phyloP scores from a whole-genome alignment of 1,140 invertebrate species.

The Paramacrobiotus metropolitanus region DNA sequence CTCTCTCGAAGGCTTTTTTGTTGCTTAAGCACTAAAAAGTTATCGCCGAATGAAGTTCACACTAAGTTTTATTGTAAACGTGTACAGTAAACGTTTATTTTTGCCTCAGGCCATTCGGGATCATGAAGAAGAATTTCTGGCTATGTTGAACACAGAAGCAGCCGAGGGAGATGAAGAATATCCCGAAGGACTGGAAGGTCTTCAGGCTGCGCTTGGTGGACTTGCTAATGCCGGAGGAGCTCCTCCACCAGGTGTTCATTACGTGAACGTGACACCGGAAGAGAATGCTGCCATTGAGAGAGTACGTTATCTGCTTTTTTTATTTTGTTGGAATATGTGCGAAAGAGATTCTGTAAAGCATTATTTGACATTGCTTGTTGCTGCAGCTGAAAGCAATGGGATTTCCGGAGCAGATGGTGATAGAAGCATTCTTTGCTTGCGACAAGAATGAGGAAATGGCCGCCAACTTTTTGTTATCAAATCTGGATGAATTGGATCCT shows the following conservation, averaged over 20 bases:
- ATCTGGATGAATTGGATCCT: not conserved
- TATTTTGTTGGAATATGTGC: no score
- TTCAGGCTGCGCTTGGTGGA: not conserved
- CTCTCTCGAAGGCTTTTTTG: no score
- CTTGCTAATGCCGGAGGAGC: not conserved
- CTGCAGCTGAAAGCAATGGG: constrained; percentile 73
- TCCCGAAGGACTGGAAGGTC: not conserved
- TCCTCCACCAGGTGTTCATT: not conserved
- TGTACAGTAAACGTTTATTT: no score
- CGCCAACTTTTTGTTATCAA: constrained; percentile 77
- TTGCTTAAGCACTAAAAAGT: no score
- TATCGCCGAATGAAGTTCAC: not conserved
- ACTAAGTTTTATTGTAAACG: not conserved
- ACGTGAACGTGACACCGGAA: constrained; percentile 52
- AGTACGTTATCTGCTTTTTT: no score
- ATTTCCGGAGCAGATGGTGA: constrained; percentile 83
- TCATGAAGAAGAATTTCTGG: constrained; percentile 74
- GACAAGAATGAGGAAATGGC: constrained; percentile 97
- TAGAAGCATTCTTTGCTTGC: constrained; percentile 98
- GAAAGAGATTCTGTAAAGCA: no score
- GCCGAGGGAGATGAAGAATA: not conserved
- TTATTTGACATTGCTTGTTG: constrained; percentile 16
- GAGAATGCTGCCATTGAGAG: constrained; percentile 93
- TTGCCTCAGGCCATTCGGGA: constrained; percentile 14
- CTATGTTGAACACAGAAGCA: constrained; percentile 79